These are phyloP conservation scores for Dermatemys mawii DNA, from an alignment of 2,113 vertebrate species.

Conservation along the genomic window DNA sequence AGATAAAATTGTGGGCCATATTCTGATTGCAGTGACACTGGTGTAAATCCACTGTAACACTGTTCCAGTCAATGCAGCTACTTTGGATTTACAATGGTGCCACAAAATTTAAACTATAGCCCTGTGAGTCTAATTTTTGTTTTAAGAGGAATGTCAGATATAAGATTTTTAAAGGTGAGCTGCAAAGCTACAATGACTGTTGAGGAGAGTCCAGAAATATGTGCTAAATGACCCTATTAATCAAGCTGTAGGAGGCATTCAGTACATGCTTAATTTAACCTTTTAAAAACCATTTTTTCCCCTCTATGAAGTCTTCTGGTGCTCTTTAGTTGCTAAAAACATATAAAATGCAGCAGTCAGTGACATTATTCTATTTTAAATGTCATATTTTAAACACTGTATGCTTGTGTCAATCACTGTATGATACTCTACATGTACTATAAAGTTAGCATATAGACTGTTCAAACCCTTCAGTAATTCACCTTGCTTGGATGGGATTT, in stretches of 20 bases:
- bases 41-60: background rate
- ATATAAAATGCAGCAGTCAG: background rate
- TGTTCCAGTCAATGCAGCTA: fast-evolving
- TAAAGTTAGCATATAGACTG: background rate
- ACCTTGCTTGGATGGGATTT: background rate
- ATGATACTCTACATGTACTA: background rate
- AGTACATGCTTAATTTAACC: background rate
- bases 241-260: background rate
- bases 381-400: background rate
- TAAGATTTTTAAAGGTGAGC: constrained; percentile 12
- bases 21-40: background rate
- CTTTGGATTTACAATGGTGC: background rate
- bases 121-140: background rate
- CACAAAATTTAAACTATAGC: background rate
- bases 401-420: background rate
- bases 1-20: background rate
- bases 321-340: background rate
- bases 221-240: constrained; percentile 22
- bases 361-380: background rate
- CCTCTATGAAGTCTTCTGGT: background rate
- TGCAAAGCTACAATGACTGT: constrained; percentile 3
- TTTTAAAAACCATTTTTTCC: background rate
- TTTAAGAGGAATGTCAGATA: background rate
- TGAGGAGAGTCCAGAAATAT: background rate
- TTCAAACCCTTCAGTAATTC: background rate